A percentile compares a stretch with the other conserved stretches of the same genome.
Conservation (phyloP, 1,140 invertebrate genomes). For the Papilio polyxenes region DNA sequence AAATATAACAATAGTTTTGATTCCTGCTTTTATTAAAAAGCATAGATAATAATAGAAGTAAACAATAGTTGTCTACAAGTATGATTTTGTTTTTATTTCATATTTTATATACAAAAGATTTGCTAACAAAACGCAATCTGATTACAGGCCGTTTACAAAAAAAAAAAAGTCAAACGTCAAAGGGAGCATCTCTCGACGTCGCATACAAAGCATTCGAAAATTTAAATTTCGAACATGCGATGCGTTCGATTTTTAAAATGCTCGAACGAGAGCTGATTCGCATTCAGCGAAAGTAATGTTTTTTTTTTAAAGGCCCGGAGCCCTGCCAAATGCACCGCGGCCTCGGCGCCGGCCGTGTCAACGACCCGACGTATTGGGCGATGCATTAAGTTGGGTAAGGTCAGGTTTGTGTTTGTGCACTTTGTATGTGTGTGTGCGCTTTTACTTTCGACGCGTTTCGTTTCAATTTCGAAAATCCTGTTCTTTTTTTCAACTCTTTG, state of each 20-base stretch:
- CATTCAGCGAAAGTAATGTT: constrained; percentile 69
- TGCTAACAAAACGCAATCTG: constrained; percentile 26
- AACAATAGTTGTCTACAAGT: constrained; percentile 25
- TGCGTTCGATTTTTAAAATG: constrained; percentile 52
- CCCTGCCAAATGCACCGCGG: constrained; percentile 70
- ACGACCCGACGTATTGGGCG: constrained; percentile 69
- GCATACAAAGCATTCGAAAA: constrained; percentile 14
- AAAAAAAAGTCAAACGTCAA: constrained; percentile 27
- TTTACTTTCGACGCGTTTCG: constrained; percentile 72
- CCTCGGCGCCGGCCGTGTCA: constrained; percentile 62
- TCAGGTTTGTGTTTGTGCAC: constrained; percentile 64
- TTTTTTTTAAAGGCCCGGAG: constrained; percentile 60
- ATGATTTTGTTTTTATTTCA: constrained; percentile 36
- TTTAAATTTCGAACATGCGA: constrained; percentile 32
- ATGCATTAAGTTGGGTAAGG: constrained; percentile 74
- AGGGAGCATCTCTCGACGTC: constrained; percentile 26
- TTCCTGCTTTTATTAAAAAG: constrained; percentile 36
- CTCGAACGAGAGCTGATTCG: constrained; percentile 48
- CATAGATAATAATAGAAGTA: constrained; percentile 29
- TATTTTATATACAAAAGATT: constrained; percentile 34
- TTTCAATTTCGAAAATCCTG: constrained; percentile 44
- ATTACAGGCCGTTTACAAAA: constrained; percentile 30
- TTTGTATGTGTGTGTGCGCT: constrained; percentile 61
- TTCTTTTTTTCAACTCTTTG: constrained; percentile 31
- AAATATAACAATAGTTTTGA: constrained; percentile 32